Percentiles rank a stretch among this genome's conserved stretches.
These are phyloP conservation scores for Malurus leucopterus DNA, from an alignment of 2,797 vertebrate genomes.

Conservation along the genomic window DNA sequence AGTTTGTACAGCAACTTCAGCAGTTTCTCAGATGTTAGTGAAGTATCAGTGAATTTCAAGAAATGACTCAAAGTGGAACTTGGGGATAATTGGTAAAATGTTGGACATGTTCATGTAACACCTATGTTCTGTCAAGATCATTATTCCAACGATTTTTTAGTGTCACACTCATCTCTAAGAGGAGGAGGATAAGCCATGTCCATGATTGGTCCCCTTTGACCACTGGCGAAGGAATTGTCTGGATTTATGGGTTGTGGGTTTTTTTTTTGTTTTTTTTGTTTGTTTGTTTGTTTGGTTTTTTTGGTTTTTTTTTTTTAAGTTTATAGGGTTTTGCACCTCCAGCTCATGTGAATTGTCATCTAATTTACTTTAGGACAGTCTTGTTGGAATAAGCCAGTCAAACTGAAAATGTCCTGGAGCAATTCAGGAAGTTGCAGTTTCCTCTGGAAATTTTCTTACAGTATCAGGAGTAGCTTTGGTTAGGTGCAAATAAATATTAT, in stretches of 20 bases:
- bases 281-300: too few species aligned
- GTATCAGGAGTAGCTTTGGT: background rate
- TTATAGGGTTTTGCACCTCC: background rate
- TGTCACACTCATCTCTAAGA: background rate
- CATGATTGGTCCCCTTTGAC: background rate
- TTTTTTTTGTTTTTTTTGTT: too few species aligned
- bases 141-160: background rate
- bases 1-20: background rate
- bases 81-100: background rate
- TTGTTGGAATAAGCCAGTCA: background rate
- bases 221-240: background rate
- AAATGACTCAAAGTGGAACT: rapidly evolving
- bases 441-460: background rate
- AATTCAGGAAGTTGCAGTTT: background rate
- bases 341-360: background rate
- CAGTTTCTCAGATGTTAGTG: background rate
- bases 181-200: background rate
- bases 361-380: background rate
- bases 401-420: background rate
- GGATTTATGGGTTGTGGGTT: too few species aligned
- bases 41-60: background rate
- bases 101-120: background rate
- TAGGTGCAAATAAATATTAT: background rate
- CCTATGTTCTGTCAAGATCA: background rate
- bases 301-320: background rate